Evolutionary conservation across 2,113 vertebrate genomes (phyloP).

Genomic region (Passer montanus): DNA sequence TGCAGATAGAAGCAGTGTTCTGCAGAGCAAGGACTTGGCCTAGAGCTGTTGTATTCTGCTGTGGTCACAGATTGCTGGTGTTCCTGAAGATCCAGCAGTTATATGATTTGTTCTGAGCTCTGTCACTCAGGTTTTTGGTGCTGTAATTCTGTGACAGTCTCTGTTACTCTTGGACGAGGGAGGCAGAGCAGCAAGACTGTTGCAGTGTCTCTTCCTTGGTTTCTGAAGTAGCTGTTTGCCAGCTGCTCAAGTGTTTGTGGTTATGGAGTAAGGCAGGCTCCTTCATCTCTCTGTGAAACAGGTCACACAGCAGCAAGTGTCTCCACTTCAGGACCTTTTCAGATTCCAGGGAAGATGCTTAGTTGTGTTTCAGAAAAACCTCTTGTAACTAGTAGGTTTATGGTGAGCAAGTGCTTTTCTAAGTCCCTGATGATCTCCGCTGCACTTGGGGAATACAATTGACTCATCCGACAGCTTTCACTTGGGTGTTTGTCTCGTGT

Average conservation of each 20-base stretch:
- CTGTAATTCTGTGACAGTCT: not conserved
- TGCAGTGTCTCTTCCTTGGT: not conserved
- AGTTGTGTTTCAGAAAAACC: not conserved
- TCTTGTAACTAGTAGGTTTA: not conserved
- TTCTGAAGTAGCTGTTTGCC: not conserved
- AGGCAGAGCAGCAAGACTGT: not conserved
- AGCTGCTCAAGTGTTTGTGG: not conserved
- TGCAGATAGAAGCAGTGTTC: not conserved
- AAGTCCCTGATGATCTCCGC: not conserved
- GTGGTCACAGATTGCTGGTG: not conserved
- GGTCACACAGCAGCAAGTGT: not conserved
- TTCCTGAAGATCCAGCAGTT: not conserved
- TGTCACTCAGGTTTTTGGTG: not conserved
- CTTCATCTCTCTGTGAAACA: not conserved
- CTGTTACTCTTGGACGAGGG: not conserved
- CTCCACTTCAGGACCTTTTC: not conserved
- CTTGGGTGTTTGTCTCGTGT: not conserved
- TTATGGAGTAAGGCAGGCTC: not conserved
- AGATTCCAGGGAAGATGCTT: not conserved
- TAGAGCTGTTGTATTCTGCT: not conserved
- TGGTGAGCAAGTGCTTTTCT: not conserved
- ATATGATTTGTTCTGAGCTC: not conserved
- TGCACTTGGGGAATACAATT: not conserved
- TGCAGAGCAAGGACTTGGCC: not conserved
- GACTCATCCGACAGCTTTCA: not conserved